Conservation (phyloP, 2,113 vertebrate species). For the Halcyon senegalensis region DNA sequence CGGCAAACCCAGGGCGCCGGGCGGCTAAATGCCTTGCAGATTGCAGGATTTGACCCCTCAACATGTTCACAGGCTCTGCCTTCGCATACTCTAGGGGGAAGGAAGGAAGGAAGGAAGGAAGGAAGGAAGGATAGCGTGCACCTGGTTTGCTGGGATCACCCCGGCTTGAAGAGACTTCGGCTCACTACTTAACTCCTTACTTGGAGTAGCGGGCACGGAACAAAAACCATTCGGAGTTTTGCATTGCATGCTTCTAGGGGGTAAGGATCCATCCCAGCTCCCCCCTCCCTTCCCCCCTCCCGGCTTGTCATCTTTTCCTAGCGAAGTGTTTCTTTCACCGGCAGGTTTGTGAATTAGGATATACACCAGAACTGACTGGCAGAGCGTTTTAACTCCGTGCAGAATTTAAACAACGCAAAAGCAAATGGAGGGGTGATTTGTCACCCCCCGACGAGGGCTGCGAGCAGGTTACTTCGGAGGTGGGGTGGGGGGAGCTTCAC, state of each 20-base stretch:
- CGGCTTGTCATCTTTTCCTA: not conserved
- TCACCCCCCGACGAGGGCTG: not conserved
- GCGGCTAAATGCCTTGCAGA: not conserved
- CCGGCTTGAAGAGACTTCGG: not conserved
- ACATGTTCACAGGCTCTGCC: not conserved
- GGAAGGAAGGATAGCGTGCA: not conserved
- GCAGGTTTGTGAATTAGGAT: not conserved
- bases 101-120: not conserved
- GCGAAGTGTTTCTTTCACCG: not conserved
- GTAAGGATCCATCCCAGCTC: not conserved
- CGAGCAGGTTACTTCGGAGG: not conserved
- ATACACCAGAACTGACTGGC: not conserved
- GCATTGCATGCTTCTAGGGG: not conserved
- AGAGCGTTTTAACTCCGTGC: not conserved
- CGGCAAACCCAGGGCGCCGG: not conserved
- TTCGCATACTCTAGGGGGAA: not conserved
- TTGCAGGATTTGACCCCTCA: not conserved
- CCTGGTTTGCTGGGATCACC: not conserved
- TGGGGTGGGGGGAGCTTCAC: not conserved
- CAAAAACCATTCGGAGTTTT: not conserved
- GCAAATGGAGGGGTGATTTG: not conserved
- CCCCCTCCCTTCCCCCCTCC: fast-evolving
- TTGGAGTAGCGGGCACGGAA: not conserved
- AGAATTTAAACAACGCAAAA: not conserved
- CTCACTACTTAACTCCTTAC: not conserved